Evolutionary conservation across 2,888 invertebrate species (phyloP).

Genomic region (Rhaphigaster nebulosa): DNA sequence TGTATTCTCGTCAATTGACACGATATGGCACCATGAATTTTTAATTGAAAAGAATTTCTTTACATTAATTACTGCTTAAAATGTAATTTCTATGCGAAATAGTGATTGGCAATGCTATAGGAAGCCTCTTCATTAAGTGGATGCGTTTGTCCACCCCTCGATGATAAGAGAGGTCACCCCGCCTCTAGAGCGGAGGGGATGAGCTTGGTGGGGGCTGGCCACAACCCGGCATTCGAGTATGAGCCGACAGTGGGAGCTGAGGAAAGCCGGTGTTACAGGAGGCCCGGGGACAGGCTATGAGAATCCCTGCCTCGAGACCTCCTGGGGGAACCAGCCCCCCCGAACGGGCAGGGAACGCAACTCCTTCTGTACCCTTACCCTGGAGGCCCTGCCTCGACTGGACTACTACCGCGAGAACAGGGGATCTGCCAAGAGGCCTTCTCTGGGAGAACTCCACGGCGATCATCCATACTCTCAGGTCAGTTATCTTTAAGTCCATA

Average conservation of each 20-base stretch:
- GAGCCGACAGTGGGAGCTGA: conserved; percentile 61
- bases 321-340: conserved; percentile 31
- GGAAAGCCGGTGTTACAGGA: conserved; percentile 58
- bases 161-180: conserved; percentile 28
- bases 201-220: conserved; percentile 36
- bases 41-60: too few relatives aligned
- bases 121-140: neutral
- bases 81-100: neutral
- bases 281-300: conserved; percentile 62
- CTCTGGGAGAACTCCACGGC: conserved; percentile 86
- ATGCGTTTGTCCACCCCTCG: neutral
- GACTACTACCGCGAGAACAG: conserved; percentile 87
- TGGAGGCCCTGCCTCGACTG: conserved; percentile 84
- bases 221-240: conserved; percentile 35
- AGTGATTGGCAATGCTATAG: neutral
- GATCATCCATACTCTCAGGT: conserved; percentile 67
- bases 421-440: conserved; percentile 83
- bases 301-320: conserved; percentile 61
- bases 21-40: too few relatives aligned
- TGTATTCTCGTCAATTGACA: too few relatives aligned
- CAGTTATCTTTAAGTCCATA: neutral
- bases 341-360: conserved; percentile 68
- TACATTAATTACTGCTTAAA: neutral
- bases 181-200: conserved; percentile 8
- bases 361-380: conserved; percentile 78